Base-by-base conservation (phyloP, 2,113 vertebrate species). In the Marcusenius ussheri region DNA sequence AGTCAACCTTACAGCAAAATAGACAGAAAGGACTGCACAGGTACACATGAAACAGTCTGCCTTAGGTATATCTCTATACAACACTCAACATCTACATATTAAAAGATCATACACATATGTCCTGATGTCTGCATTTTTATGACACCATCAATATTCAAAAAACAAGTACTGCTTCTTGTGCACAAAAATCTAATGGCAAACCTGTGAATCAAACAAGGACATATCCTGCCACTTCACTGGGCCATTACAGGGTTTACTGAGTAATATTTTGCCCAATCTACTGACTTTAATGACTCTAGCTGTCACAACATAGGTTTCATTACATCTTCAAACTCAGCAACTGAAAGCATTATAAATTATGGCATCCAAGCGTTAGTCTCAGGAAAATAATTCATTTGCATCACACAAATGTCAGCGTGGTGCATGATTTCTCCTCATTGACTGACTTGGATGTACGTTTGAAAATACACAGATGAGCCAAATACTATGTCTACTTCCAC, bases 371-470 rank as follows among this genome's bases (percentile, higher is more conserved):
- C 11, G 80, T 83, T n/a, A 46, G 80, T 83, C 80, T 83, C 80
- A 83, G 80, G 3, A 19, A 46, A 83, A 83, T n/a, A 3, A 83
- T 39, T 83, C 11, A 24, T 83, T 10, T 9, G 80, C 80, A 83
- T 83, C 80, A 83, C 80, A 83, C 80, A 47, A 47, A 47, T 24
- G 21, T 83, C 80, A 83, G 80, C 80, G 80, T 83, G 80, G 80
- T 83, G 80, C 80, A 83, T 83, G 80, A 83, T 83, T 83, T 83
- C 21, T 83, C 80, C 80, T 83, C 80, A 83, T 83, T 47, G 80
- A 83, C 80, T 0, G 39, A n/a, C 80, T 24, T 19, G 45, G 80
- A 46, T 83, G 80, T 2, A 39, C 9, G 42, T 83, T 46, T 83
- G 21, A 47, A 83, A 9, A 47, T 21, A 47, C 80, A 83, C 6